Evolutionary conservation across 2,113 vertebrate genomes (phyloP).

Genomic region (Oreochromis spilurus): DNA sequence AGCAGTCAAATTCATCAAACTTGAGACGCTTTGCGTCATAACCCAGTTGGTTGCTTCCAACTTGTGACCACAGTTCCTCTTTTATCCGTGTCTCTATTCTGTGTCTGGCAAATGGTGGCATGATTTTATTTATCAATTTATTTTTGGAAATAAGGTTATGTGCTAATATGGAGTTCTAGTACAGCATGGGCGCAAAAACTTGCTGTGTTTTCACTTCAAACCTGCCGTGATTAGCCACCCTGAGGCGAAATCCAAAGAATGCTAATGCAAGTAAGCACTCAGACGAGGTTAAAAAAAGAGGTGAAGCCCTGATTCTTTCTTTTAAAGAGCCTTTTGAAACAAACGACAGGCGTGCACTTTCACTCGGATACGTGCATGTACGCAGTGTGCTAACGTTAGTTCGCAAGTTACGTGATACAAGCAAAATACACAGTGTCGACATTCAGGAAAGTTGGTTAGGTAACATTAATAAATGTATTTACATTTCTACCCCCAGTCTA

Average conservation of each 20-base stretch:
- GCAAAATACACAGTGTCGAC: not conserved
- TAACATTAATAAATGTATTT: not conserved
- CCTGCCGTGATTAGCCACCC: not conserved
- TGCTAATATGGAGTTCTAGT: not conserved
- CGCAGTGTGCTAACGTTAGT: not conserved
- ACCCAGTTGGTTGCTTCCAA: not conserved
- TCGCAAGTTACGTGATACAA: not conserved
- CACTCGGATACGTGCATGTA: not conserved
- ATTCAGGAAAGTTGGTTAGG: not conserved
- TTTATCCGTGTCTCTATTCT: not conserved
- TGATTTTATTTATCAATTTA: not conserved
- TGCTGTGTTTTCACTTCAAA: not conserved
- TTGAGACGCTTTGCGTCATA: not conserved
- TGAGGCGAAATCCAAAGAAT: not conserved
- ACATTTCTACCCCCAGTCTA: not conserved
- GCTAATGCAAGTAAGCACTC: not conserved
- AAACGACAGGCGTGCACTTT: not conserved
- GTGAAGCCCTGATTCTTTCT: not conserved
- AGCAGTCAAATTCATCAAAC: not conserved
- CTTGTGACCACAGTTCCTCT: constrained; percentile 21
- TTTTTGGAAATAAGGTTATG: not conserved
- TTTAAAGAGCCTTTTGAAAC: not conserved
- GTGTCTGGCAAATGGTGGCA: not conserved
- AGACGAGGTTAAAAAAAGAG: not conserved
- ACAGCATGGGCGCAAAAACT: not conserved